Evolutionary conservation across 1,140 invertebrate genomes (phyloP).

Genomic region (Caerostris extrusa): DNA sequence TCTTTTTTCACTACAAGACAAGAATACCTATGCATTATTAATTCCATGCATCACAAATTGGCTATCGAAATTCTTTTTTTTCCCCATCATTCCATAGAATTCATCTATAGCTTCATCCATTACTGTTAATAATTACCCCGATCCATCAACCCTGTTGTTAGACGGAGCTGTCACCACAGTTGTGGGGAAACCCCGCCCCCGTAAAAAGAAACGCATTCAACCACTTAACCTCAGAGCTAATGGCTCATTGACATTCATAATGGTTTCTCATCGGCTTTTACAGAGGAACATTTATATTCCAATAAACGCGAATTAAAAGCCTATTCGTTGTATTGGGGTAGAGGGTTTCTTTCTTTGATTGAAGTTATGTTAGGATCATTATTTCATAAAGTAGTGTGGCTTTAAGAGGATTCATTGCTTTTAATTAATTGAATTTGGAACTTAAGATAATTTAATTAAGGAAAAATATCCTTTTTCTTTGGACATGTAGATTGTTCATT

Average conservation of each 20-base stretch:
- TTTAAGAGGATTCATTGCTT: too few species aligned
- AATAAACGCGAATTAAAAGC: conserved; percentile 20
- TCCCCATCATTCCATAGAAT: neutral
- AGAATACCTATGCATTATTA: neutral
- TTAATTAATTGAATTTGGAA: too few species aligned
- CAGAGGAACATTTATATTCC: conserved; percentile 26
- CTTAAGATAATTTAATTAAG: too few species aligned
- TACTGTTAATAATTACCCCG: conserved; percentile 32
- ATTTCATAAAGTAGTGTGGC: too few species aligned
- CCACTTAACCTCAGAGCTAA: conserved; percentile 45
- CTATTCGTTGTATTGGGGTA: neutral
- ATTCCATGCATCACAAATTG: neutral
- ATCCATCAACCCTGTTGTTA: conserved; percentile 50
- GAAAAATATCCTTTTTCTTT: too few species aligned
- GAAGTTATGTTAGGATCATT: too few species aligned
- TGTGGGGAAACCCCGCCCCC: neutral
- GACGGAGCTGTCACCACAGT: neutral
- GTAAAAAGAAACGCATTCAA: conserved; percentile 26
- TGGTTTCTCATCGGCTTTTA: conserved; percentile 7
- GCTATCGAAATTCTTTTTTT: neutral
- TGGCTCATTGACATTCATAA: conserved; percentile 54
- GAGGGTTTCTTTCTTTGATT: neutral
- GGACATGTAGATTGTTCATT: too few species aligned
- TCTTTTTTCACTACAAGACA: neutral
- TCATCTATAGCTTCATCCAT: conserved; percentile 8